Evolutionary conservation across 2,113 vertebrate species (phyloP), one percentile per base, ranked within the genome.

Genomic region (Conger conger): DNA sequence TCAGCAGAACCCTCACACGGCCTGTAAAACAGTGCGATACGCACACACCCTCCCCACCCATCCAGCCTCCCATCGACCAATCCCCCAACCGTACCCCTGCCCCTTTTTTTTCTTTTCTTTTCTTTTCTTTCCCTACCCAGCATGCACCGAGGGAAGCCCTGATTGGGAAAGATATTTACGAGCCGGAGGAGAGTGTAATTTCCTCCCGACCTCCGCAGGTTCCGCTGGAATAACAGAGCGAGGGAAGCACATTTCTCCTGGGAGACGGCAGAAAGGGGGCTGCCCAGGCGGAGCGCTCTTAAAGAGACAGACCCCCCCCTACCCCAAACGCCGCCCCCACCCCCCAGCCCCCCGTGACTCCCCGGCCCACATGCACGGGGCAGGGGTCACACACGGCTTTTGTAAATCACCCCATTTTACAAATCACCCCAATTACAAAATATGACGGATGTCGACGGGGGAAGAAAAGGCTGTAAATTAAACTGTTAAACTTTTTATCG

Each of bases 211-310:
- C 94, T 94, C 92, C 92, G 89, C 94, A 90, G 93, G 94, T 96
- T 96, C 94, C 93, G 93, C 93, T 95, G 92, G 94, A 95, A 96
- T 94, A 96, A 95, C 94, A 95, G 91, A 90, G 93, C 85, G 91
- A 92, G 95, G 94, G 94, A 96, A 95, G 94, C 91, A 91, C 90
- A 89, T 92, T 92, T 94, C 95, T 94, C 95, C 92, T 83, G 87
- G 92, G 94, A 94, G 91, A 91, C 91, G 90, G 90, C 92, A 91
- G 90, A 79, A 84, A 86, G 86, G 79, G 35, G 76, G 53, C 86
- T 86, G 79, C 86, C 83, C 87, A 91, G 87, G 84, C 84, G 83
- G 86, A 82, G 85, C 3, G 38, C 89, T 86, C 87, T 90, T 88
- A 89, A 85, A 89, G 87, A 89, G 85, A 86, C 86, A 85, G 76